Conservation (phyloP, 2,113 vertebrate genomes). For the Trochalopteron elliotii region DNA sequence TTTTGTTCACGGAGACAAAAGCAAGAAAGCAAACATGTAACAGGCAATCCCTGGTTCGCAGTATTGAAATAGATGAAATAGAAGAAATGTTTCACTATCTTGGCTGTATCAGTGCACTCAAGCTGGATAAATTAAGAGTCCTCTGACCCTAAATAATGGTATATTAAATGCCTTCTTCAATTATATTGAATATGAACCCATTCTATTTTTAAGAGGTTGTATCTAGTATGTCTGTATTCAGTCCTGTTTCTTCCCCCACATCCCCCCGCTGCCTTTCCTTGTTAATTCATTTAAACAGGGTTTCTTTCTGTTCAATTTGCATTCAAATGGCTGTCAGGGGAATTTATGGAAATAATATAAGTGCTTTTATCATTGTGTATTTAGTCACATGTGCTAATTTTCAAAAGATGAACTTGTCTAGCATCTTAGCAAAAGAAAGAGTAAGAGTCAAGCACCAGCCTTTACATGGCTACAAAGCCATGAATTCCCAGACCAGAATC, state of each 20-base stretch:
- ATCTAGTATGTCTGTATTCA: background rate
- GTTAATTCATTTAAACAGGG: constrained; percentile 53
- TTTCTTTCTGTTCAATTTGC: constrained; percentile 55
- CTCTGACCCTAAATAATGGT: constrained; percentile 4
- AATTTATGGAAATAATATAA: constrained; percentile 69
- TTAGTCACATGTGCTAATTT: constrained; percentile 59
- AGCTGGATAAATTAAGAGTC: background rate
- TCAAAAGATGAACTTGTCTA: constrained; percentile 47
- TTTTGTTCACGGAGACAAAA: constrained; percentile 44
- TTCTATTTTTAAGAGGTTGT: constrained; percentile 3
- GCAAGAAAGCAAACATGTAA: background rate
- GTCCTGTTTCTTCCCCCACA: background rate
- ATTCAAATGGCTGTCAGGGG: constrained; percentile 54
- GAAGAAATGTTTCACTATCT: background rate
- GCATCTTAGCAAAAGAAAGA: constrained; percentile 5
- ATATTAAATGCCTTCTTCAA: constrained; percentile 1
- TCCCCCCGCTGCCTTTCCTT: background rate
- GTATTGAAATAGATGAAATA: constrained; percentile 10
- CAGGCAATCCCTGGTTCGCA: background rate
- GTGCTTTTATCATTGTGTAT: constrained; percentile 60
- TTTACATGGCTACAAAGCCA: background rate
- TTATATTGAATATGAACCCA: background rate
- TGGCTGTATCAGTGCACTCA: background rate
- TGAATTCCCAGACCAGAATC: background rate
- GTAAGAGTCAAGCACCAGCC: background rate